These are phyloP conservation scores for Tiaroga cobitis DNA, from an alignment of 2,797 vertebrate genomes.

Conservation along the genomic window DNA sequence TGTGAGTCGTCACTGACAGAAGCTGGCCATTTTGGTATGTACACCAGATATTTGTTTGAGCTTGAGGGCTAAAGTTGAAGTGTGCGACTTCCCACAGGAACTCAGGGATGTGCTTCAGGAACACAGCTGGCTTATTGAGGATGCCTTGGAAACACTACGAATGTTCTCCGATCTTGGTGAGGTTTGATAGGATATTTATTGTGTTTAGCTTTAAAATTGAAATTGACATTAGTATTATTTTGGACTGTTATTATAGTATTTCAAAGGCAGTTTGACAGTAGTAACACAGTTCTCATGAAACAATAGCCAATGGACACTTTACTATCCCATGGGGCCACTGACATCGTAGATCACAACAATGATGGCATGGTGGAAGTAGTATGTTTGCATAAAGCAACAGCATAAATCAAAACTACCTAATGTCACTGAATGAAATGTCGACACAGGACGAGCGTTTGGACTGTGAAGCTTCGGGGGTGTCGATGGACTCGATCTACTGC, in stretches of 20 bases:
- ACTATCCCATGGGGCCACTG: background rate
- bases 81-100: conserved; percentile 67
- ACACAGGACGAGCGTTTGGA: no score
- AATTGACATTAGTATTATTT: background rate
- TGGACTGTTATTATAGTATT: background rate
- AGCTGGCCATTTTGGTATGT: background rate
- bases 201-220: background rate
- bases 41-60: background rate
- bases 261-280: background rate
- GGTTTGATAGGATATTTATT: conserved; percentile 31
- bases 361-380: background rate
- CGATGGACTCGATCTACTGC: no score
- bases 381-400: background rate
- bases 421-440: no score
- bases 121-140: conserved; percentile 84
- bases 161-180: conserved; percentile 78
- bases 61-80: background rate
- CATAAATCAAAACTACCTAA: no score
- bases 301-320: background rate
- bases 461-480: no score
- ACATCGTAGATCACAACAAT: background rate
- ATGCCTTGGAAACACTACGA: conserved; percentile 82
- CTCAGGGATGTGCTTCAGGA: conserved; percentile 86
- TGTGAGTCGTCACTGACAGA: conserved; percentile 69
- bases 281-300: background rate